Evolutionary conservation across 2,797 vertebrate genomes (phyloP).

Genomic region (Pseudomugil gertrudae): DNA sequence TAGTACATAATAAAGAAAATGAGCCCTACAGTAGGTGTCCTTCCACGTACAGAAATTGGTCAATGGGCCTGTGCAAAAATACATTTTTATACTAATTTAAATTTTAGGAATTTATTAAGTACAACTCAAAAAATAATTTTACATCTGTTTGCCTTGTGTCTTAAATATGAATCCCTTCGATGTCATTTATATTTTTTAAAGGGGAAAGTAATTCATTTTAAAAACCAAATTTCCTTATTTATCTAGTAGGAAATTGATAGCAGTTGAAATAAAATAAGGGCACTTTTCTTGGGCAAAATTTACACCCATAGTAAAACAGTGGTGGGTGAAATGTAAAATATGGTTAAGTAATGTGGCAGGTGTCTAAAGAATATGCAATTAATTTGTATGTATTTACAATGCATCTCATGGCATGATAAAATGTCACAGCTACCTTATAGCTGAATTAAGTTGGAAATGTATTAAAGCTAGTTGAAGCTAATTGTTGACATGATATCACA

Average conservation of each 20-base stretch:
- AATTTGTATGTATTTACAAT: no score
- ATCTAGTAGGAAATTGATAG: conserved; percentile 52
- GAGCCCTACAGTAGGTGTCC: conserved; percentile 74
- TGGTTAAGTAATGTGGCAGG: no score
- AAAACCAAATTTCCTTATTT: conserved; percentile 55
- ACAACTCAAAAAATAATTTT: conserved; percentile 39
- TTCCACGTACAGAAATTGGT: conserved; percentile 61
- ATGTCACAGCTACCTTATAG: no score
- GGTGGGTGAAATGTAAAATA: conserved; percentile 29
- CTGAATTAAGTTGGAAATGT: no score
- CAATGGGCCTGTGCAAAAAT: conserved; percentile 43
- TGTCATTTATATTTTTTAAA: conserved; percentile 48
- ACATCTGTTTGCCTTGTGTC: conserved; percentile 66
- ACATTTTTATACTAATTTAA: background rate
- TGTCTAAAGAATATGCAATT: no score
- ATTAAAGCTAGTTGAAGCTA: no score
- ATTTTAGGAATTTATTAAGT: conserved; percentile 53
- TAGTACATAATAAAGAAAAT: conserved; percentile 46
- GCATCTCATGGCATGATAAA: no score
- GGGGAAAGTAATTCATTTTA: conserved; percentile 31
- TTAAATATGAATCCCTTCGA: conserved; percentile 71
- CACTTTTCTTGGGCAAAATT: conserved; percentile 56
- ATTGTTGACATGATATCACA: no score
- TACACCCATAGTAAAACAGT: conserved; percentile 54
- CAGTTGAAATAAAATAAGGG: conserved; percentile 59